Evolutionary conservation across 2,113 vertebrate genomes (phyloP).

Genomic region (Crotalus viridis): DNA sequence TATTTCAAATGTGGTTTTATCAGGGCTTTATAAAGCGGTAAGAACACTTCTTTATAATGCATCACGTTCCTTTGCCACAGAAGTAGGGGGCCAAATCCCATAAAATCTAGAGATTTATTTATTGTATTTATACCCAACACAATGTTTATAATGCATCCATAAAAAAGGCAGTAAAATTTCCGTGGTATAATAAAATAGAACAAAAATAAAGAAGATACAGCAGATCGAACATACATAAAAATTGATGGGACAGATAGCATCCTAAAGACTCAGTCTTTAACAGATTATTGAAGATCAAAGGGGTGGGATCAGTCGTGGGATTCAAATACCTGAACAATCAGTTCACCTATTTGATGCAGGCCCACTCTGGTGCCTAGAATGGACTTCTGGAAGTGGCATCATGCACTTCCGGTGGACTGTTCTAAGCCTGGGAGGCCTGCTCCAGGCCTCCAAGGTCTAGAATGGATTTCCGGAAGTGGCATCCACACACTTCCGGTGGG

Average conservation of each 20-base stretch:
- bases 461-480: too few relatives aligned
- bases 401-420: too few relatives aligned
- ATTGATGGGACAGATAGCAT: not conserved
- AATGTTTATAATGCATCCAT: not conserved
- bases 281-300: not conserved
- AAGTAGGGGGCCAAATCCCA: not conserved
- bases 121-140: not conserved
- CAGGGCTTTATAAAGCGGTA: not conserved
- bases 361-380: too few relatives aligned
- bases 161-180: not conserved
- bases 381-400: too few relatives aligned
- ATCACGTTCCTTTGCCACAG: not conserved
- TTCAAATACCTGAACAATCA: too few relatives aligned
- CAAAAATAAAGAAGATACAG: not conserved
- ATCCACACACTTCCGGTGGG: too few relatives aligned
- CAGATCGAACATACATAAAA: not conserved
- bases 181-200: not conserved
- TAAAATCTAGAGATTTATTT: not conserved
- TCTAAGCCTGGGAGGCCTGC: too few relatives aligned
- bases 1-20: not conserved
- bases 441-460: too few relatives aligned
- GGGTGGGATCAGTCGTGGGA: not conserved
- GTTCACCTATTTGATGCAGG: too few relatives aligned
- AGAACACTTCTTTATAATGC: not conserved
- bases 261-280: not conserved